Conservation (phyloP, 2,888 invertebrate genomes). For the Chesias legatella region DNA sequence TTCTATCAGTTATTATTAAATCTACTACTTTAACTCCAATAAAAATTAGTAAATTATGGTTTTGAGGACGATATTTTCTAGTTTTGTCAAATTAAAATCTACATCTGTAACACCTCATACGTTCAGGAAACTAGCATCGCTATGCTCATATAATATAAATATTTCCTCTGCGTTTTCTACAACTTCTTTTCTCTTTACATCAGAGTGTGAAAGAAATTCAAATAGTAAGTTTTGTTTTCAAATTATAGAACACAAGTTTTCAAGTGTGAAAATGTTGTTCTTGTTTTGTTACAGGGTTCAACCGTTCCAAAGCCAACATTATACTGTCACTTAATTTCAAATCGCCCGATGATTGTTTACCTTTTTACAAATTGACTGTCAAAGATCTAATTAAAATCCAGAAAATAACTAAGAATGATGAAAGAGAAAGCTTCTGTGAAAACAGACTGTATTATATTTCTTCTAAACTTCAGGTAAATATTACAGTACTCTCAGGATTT, state of each 20-base stretch:
- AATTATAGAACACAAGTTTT: no score
- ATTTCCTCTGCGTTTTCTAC: constrained; percentile 1
- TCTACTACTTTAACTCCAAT: no score
- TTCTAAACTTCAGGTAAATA: constrained; percentile 60
- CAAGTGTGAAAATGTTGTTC: background rate
- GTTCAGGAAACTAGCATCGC: background rate
- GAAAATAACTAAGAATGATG: constrained; percentile 61
- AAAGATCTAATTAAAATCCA: constrained; percentile 52
- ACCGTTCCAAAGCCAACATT: constrained; percentile 53
- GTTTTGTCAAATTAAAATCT: no score
- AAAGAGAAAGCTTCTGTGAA: constrained; percentile 51
- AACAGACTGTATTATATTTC: constrained; percentile 82
- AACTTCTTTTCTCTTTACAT: background rate
- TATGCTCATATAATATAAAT: constrained; percentile 1
- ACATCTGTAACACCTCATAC: no score
- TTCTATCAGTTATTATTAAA: no score
- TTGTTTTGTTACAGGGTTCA: constrained; percentile 35
- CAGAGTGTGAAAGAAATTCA: constrained; percentile 4
- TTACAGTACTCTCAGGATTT: background rate
- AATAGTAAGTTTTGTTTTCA: no score
- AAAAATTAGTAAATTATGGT: no score
- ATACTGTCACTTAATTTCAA: constrained; percentile 62
- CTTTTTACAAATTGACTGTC: constrained; percentile 70
- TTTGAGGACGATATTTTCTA: no score
- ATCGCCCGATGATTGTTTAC: constrained; percentile 72